Evolutionary conservation across 53 echinoderm and acorn worm species (phyloP), one percentile per base, ranked within the genome.

Genomic region (Crossaster papposus): DNA sequence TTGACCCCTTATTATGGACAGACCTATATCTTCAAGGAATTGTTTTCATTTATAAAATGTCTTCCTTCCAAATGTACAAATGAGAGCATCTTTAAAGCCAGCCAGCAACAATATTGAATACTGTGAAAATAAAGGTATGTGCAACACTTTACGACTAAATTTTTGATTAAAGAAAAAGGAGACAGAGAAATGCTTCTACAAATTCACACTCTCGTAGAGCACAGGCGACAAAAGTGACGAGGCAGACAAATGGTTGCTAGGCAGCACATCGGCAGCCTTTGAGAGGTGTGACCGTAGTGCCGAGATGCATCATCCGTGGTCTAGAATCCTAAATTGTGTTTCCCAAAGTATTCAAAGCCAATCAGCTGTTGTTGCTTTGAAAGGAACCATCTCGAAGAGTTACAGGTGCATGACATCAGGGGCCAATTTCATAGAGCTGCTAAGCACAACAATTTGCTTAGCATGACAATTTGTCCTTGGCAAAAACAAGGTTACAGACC

Each of bases 201-300:
- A 28, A 68, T 68, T 68, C 68, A 68, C 68, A 68, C 68, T 28
- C 28, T 68, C 24, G 2, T 11, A 68, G 4, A 68, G n/a, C 68
- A 68, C 68, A 18, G 68, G 9, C 2, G 68, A 68, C 28, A 68
- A 68, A 68, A 18, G 55, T 22, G 58, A 58, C 0, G 55, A 55
- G 80, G 50, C 58, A 58, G 32, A 2, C 1, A 11, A 10, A 22
- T 30, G 51, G 87, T 77, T 87, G 87, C 87, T 87, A 84, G 73
- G 72, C 73, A 84, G 72, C 53, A 70, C 37, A 84, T 52, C 44
- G 37, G 32, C 22, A 0, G 58, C 37, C 76, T 87, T 72, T 76
- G 87, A 22, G 76, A 75, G 87, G 38, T 87, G 77, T 54, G 38
- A 32, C 70, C 70, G 62, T 65, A 51, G 4, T 14, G 53, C 54